Evolutionary conservation across 2,797 vertebrate genomes (phyloP), one percentile per base, ranked within the genome.

Genomic region (Pseudomugil gertrudae): DNA sequence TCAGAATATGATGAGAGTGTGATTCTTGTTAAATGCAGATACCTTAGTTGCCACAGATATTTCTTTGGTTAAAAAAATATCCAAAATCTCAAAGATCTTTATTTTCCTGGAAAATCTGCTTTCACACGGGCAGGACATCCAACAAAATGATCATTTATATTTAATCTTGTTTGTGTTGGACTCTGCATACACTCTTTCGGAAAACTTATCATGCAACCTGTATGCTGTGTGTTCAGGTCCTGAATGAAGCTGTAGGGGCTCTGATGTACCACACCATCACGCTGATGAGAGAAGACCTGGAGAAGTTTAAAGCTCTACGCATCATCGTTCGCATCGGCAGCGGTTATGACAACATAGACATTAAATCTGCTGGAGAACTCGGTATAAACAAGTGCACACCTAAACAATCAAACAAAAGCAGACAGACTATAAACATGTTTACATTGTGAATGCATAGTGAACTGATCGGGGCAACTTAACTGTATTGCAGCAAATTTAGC

Each of bases 201-300:
- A 30, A 15, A 51, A 57, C 11, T 19, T 4, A 35, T 23, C 4
- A n/a, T 72, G 14, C 51, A 32, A 7, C 32, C 32, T 32, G 9
- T 65, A 3, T 66, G 47, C 52, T 76, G 57, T 72, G 60, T 76
- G 66, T 77, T 19, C 88, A 99, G 98, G 98, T 99, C 88, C 94
- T 99, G 91, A 99, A 99, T 43, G 98, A 99, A 91, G 98, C 98
- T 0, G 97, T 99, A 72, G 98, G 96, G 30, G 98, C 98, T 1
- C 92, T 99, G 80, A 99, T 99, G 97, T 99, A 99, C 88, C 98
- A 99, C 92, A 99, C 98, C 72, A 99, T 99, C 92, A 99, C 97
- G 23, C 94, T 99, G 84, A 99, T 97, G 85, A 93, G 96, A 74
- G 98, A 99, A 91, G 98, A 99, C 81, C 91, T 99, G 92, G 98